Base-by-base conservation (phyloP, 2,797 vertebrate species). In the Bucorvus abyssinicus region DNA sequence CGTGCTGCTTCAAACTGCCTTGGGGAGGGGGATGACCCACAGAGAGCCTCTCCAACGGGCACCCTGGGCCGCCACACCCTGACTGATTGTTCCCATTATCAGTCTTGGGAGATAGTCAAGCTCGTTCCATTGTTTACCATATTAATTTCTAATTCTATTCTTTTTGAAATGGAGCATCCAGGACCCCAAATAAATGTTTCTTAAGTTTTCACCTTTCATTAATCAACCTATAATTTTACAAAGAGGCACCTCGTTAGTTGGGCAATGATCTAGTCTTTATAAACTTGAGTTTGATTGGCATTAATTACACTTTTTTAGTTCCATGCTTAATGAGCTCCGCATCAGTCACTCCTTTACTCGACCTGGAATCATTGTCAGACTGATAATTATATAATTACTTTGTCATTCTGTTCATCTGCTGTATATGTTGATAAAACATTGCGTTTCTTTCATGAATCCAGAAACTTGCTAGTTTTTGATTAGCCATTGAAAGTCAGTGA, bases 311-410 rank as follows among this genome's bases (percentile, higher is more conserved):
- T 89, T 91, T 56, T 67, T 81, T 27, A 74, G 20, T 34, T 85
- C 59, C 74, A 16, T 85, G 64, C 49, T 87, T 96, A 93, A 92
- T 80, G 60, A 96, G 60, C 78, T 93, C 49, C 74, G 40, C 68
- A 70, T 89, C 11, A 22, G 52, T 67, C 44, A 1, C 77, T 85
- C 64, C 1, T 4, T 91, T 91, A 44, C 65, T 87, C 64, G 91
- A 49, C 79, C 79, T 84, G 84, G 68, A 75, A 68, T 91, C 32
- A 13, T 32, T 84, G 26, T 87, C 75, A 83, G 49, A 4, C 44
- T 85, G 63, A 57, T 77, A 70, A 87, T 87, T 68, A 7, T 21
- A 16, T 22, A 69, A 89, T 94, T 80, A 18, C 56, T 76, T 67
- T 38, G 29, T 49, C 68, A 13, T 93, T 90, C 64, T 69, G 8